Conservation (phyloP, 2,888 invertebrate genomes). For the Dorcus hopei region DNA sequence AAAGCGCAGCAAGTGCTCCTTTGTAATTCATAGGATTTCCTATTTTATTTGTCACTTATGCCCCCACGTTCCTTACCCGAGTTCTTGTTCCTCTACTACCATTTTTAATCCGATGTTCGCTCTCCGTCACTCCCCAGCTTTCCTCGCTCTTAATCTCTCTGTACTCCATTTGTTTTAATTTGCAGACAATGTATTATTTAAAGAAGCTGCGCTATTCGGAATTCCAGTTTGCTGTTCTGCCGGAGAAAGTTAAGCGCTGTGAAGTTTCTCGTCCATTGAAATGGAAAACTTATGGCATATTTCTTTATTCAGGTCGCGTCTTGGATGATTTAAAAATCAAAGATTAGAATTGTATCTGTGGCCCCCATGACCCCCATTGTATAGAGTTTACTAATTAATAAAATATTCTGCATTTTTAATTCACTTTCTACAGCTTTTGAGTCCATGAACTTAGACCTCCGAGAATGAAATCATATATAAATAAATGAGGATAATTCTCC, state of each 20-base stretch:
- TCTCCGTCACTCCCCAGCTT: conserved; percentile 20
- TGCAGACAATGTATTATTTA: conserved; percentile 51
- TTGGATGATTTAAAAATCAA: too few relatives aligned
- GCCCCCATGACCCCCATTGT: too few relatives aligned
- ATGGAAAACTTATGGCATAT: too few relatives aligned
- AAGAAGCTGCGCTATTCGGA: conserved; percentile 35
- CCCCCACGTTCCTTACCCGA: conserved; percentile 43
- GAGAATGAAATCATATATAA: too few relatives aligned
- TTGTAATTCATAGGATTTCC: conserved; percentile 52
- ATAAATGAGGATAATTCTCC: too few relatives aligned
- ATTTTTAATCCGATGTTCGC: conserved; percentile 22
- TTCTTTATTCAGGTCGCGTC: too few relatives aligned
- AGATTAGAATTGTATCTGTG: too few relatives aligned
- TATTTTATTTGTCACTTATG: conserved; percentile 51
- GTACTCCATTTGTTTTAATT: conserved; percentile 51
- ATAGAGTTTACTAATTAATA: too few relatives aligned
- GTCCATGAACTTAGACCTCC: too few relatives aligned
- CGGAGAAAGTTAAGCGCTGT: not conserved
- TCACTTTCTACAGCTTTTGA: too few relatives aligned
- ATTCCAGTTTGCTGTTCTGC: conserved; percentile 24
- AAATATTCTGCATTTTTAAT: too few relatives aligned
- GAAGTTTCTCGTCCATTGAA: not conserved
- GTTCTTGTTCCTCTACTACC: conserved; percentile 34
- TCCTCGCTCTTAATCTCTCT: conserved; percentile 43
- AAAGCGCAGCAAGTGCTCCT: conserved; percentile 32